Evolutionary conservation across 2,888 invertebrate genomes (phyloP), one percentile per base, ranked within the genome.

Genomic region (Tiliacea citrago): DNA sequence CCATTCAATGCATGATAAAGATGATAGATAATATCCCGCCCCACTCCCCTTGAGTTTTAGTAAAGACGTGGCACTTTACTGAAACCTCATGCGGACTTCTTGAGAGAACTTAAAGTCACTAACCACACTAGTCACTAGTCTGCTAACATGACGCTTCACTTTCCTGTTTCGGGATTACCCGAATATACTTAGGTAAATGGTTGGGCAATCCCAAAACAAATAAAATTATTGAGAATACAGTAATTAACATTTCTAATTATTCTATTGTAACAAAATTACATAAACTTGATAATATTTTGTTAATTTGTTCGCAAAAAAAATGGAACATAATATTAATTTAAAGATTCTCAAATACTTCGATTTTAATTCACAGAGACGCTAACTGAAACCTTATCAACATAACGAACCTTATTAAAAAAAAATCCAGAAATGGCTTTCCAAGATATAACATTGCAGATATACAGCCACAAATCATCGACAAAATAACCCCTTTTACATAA

Each of bases 381-480:
- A n/a, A n/a, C 42, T 61, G 21, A 21, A 35, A 35, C 60, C 7
- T 21, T 60, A 29, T 6, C 10, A 57, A 29, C 5, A 57, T 21
- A n/a, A 61, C 8, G 21, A n/a, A 61, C 8, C 13, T 8, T 39
- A 60, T 13, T 12, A n/a, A 39, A 29, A 29, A 29, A 29, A 29
- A 29, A 29, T 29, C 18, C 47, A 13, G 47, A 21, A 21, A 47
- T 63, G 8, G 21, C 12, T 13, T 62, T 49, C n/a, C 12, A 66
- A 61, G 12, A 24, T 35, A 18, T 9, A 47, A 24, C 12, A 47
- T 21, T 39, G 10, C n/a, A 29, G 21, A 7, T 24, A 3, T 5
- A 61, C 2, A 45, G 18, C 9, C n/a, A 35, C 7, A 58, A 65
- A 57, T 16, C 18, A 60, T 69, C 83, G 80, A 83, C 35, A 53